These are phyloP conservation scores for Diadema setosum DNA, from an alignment of 35 echinoderm and acorn worm species.

Conservation along the genomic window DNA sequence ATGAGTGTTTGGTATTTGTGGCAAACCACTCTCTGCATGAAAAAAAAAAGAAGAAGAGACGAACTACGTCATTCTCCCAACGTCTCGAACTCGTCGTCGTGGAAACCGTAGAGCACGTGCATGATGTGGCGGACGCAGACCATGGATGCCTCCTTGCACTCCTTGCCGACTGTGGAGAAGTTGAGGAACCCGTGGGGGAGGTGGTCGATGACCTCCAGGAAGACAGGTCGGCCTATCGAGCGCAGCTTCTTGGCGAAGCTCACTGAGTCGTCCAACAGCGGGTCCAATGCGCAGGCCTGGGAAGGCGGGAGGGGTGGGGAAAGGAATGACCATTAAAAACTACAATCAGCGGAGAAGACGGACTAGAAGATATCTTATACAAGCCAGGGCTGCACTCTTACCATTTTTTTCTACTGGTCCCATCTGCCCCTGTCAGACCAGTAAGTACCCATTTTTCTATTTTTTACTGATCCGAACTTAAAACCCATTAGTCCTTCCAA, in stretches of 20 bases:
- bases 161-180: constrained; percentile 84
- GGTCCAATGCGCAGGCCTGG: constrained; percentile 79
- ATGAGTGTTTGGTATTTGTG: too few relatives aligned
- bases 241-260: constrained; percentile 87
- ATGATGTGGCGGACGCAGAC: constrained; percentile 80
- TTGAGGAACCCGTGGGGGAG: constrained; percentile 98
- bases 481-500: too few relatives aligned
- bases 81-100: constrained; percentile 48
- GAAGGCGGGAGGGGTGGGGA: neutral
- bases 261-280: constrained; percentile 76
- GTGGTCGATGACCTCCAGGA: constrained; percentile 67
- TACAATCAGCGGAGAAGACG: neutral
- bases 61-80: neutral
- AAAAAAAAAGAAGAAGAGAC: too few relatives aligned
- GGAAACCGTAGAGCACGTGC: constrained; percentile 78
- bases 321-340: neutral
- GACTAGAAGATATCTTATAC: too few relatives aligned
- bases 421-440: too few relatives aligned
- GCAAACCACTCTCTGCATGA: too few relatives aligned
- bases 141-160: constrained; percentile 73
- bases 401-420: too few relatives aligned
- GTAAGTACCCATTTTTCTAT: too few relatives aligned
- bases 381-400: too few relatives aligned
- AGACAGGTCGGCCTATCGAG: constrained; percentile 42
- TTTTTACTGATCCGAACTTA: too few relatives aligned